These are phyloP conservation scores for Hydrotaea diabolus DNA, from an alignment of 2,888 invertebrate genomes.

Conservation along the genomic window DNA sequence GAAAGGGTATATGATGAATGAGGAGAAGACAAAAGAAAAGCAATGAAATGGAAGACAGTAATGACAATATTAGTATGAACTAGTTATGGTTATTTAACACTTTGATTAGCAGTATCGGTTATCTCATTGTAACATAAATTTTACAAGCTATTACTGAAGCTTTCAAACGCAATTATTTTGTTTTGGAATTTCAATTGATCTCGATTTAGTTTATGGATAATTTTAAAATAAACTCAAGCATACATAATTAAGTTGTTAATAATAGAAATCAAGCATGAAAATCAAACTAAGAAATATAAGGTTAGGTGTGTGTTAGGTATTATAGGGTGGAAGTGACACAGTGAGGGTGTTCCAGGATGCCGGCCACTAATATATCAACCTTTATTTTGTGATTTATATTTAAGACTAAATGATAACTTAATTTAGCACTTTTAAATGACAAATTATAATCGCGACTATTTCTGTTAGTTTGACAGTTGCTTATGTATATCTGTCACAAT, in stretches of 20 bases:
- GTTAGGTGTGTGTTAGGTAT: neutral
- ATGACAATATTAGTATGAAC: neutral
- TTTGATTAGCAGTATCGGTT: neutral
- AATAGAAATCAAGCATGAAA: conserved; percentile 53
- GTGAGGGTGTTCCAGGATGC: neutral
- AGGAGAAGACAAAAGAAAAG: neutral
- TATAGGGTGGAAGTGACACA: neutral
- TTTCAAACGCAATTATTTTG: conserved; percentile 13
- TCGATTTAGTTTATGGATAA: neutral
- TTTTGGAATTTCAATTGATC: neutral
- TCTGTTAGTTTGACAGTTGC: too few species aligned
- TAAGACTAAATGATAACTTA: too few species aligned
- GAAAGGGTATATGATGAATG: neutral
- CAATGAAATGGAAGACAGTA: conserved; percentile 24
- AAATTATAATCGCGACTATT: too few species aligned
- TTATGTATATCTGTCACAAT: too few species aligned
- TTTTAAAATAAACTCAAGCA: conserved; percentile 55
- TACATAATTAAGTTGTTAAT: conserved; percentile 41
- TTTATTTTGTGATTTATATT: too few species aligned
- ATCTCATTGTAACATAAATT: too few species aligned
- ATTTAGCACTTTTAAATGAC: too few species aligned
- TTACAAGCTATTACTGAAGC: conserved; percentile 31
- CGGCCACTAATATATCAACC: neutral
- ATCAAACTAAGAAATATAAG: conserved; percentile 51
- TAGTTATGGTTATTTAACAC: neutral